phyloP scores from a whole-genome alignment of 1,140 invertebrate genomes.

The Caenorhabditis latens region DNA sequence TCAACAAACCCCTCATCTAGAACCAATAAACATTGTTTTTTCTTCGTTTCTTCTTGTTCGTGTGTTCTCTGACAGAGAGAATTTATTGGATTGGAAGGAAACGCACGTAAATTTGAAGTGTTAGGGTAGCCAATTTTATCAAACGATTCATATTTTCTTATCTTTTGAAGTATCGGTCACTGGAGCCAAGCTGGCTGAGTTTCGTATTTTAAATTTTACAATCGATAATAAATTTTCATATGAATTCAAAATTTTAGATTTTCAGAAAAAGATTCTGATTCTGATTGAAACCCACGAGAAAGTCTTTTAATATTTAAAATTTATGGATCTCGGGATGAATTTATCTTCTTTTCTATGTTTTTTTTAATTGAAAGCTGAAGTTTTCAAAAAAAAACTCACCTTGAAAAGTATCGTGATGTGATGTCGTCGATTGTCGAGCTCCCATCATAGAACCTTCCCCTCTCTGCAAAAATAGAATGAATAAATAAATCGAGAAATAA shows the following conservation, averaged over 20 bases:
- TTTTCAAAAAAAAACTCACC: constrained; percentile 17
- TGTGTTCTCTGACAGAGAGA: background rate
- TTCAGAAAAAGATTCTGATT: too few species aligned
- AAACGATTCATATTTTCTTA: background rate
- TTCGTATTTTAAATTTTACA: background rate
- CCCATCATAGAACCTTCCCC: constrained; percentile 47
- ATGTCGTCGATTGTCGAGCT: constrained; percentile 52
- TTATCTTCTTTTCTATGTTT: too few species aligned
- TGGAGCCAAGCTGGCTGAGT: constrained; percentile 10
- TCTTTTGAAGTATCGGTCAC: background rate
- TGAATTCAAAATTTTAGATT: too few species aligned
- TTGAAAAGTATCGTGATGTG: constrained; percentile 48
- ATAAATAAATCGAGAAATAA: background rate
- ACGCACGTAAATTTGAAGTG: constrained; percentile 3
- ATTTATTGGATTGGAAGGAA: background rate
- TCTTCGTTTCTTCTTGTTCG: background rate
- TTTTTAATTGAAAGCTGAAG: too few species aligned
- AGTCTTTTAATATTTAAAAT: too few species aligned
- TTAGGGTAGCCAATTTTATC: background rate
- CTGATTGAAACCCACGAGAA: too few species aligned
- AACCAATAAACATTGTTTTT: constrained; percentile 23
- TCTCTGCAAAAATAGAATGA: constrained; percentile 16
- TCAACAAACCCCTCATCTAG: constrained; percentile 26
- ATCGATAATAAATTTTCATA: too few species aligned
- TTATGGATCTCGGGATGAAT: too few species aligned